These are phyloP conservation scores for Ancistrus triradiatus DNA, from an alignment of 2,113 vertebrate species.

Conservation along the genomic window DNA sequence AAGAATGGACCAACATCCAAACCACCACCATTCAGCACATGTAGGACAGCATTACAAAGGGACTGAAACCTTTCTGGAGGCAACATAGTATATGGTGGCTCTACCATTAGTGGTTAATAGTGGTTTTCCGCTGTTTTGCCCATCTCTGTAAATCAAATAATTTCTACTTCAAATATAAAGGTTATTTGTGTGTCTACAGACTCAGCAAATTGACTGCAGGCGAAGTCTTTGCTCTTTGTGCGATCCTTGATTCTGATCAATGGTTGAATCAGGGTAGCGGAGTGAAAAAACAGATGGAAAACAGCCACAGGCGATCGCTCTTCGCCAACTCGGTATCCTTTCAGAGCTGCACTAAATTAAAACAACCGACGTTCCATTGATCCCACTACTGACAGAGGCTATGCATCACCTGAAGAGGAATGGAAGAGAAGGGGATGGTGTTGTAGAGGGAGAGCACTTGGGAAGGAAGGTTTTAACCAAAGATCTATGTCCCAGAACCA, in stretches of 20 bases:
- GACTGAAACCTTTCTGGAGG: too few relatives aligned
- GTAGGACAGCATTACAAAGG: too few relatives aligned
- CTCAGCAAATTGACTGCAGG: too few relatives aligned
- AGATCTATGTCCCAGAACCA: not conserved
- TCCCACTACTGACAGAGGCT: slow-evolving; percentile 66
- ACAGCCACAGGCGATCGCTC: slow-evolving; percentile 72
- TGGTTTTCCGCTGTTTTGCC: too few relatives aligned
- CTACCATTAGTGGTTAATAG: too few relatives aligned
- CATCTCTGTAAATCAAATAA: too few relatives aligned
- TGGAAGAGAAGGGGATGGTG: not conserved
- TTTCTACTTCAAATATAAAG: too few relatives aligned
- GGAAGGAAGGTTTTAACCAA: slow-evolving; percentile 6
- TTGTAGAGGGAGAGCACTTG: not conserved
- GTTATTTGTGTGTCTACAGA: too few relatives aligned
- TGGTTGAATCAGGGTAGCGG: slow-evolving; percentile 43
- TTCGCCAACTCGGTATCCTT: slow-evolving; percentile 68
- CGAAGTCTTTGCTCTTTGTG: not conserved
- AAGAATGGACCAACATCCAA: too few relatives aligned
- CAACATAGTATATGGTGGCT: too few relatives aligned
- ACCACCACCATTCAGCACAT: too few relatives aligned
- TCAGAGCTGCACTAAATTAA: slow-evolving; percentile 74
- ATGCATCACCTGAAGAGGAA: slow-evolving; percentile 66
- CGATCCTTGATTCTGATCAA: slow-evolving; percentile 60
- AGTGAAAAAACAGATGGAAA: slow-evolving; percentile 54
- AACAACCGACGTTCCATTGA: slow-evolving; percentile 75